A percentile compares a stretch with the other conserved stretches of the same genome.
Conservation (phyloP, 2,113 vertebrate genomes). For the Plecturocebus donacophilus region DNA sequence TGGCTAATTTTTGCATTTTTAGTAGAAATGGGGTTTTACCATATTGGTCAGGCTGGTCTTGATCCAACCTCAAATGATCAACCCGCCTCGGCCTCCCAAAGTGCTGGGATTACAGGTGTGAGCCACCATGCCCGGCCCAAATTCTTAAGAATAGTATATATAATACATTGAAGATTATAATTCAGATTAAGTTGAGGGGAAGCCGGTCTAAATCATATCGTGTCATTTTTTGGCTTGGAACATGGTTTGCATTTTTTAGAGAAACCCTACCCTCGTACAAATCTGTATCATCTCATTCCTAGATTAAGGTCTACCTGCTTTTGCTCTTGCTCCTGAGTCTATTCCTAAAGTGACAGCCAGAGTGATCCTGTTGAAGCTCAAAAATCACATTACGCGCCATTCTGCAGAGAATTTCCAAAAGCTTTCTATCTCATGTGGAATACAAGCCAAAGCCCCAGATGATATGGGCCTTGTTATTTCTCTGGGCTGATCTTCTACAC, state of each 20-base stretch:
- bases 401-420: neutral
- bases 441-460: neutral
- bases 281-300: neutral
- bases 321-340: neutral
- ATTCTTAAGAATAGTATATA: neutral
- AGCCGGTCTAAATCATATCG: neutral
- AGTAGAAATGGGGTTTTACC: no score
- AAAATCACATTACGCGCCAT: neutral
- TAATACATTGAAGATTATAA: neutral
- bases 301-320: neutral
- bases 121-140: neutral
- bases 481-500: neutral
- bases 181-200: neutral
- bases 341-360: neutral
- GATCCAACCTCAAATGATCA: no score
- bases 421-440: neutral
- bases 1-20: no score
- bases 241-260: neutral
- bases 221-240: neutral
- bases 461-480: no score
- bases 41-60: no score
- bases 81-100: no score
- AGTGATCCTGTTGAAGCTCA: neutral
- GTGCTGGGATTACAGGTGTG: no score
- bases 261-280: neutral